Evolutionary conservation across 2,113 vertebrate species (phyloP), one percentile per base, ranked within the genome.

Genomic region (Regulus satrapa): DNA sequence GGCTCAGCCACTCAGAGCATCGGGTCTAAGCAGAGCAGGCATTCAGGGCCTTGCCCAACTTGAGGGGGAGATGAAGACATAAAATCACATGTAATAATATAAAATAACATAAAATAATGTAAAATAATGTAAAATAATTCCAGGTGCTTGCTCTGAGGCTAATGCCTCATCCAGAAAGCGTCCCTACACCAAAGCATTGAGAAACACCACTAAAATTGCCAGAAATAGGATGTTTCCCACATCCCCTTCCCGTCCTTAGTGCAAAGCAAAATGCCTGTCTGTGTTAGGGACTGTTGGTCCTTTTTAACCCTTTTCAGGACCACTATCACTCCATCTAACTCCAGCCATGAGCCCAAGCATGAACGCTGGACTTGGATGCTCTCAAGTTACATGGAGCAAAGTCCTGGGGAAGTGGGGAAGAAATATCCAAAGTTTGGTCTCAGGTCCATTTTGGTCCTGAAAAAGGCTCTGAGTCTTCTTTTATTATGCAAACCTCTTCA

Each of bases 401-500:
- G 5, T 55, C 18, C 68, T n/a, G 49, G 15, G 17, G 31, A 78
- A 76, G n/a, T 26, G 18, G 34, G 51, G 4, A 63, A 9, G 14
- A 80, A 89, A 78, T 13, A 24, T 12, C 14, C 34, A 10, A 63
- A 77, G 9, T 92, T 90, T 5, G 25, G 5, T 48, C 68, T 59
- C 36, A 28, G 45, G n/a, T 32, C 49, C 24, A 26, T 74, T 95
- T 91, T 64, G 72, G 73, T 52, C 41, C 36, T 59, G 49, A 23
- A 59, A 68, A 72, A 90, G 45, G 9, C 43, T 93, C 43, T 6
- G 26, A 67, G 21, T 61, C 48, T 59, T 96, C 75, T 95, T 83
- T 36, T 55, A 95, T 94, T 90, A 95, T 95, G 94, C 77, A 97
- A 91, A 94, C 94, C 67, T 88, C 43, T 59, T 83, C 67, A 80